A percentile compares a stretch with the other conserved stretches of the same genome.
Evolutionary conservation across 1,140 invertebrate genomes (phyloP).

Genomic region (Laodelphax striatellus): DNA sequence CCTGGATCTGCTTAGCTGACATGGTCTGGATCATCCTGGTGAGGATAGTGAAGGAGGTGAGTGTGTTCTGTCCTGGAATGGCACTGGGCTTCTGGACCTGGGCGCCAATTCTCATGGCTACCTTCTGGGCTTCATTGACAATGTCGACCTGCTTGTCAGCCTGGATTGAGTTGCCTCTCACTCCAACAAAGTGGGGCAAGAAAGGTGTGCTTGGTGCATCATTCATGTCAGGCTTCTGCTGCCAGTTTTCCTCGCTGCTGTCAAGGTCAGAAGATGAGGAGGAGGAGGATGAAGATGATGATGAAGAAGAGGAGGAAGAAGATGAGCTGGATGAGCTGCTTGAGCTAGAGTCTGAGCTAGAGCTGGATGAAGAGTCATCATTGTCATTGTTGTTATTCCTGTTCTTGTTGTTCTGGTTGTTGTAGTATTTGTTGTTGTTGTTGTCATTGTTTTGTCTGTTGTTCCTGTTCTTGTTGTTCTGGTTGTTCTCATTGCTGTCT

Average conservation of each 20-base stretch:
- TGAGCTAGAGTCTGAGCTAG: constrained; percentile 9
- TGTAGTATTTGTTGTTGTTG: neutral
- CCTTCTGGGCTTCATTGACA: constrained; percentile 32
- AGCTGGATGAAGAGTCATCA: constrained; percentile 21
- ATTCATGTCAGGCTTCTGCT: constrained; percentile 33
- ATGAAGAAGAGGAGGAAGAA: constrained; percentile 19
- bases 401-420: neutral
- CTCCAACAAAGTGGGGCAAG: constrained; percentile 37
- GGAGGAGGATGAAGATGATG: constrained; percentile 2
- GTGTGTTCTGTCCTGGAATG: constrained; percentile 39
- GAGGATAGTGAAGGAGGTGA: constrained; percentile 49
- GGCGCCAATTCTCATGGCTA: constrained; percentile 40
- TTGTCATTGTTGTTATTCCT: too few species aligned
- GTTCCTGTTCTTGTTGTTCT: neutral
- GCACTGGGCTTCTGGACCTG: constrained; percentile 42
- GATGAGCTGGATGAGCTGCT: constrained; percentile 19
- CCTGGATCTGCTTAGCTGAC: constrained; percentile 40
- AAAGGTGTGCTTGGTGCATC: constrained; percentile 35
- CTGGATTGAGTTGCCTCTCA: constrained; percentile 35
- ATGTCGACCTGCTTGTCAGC: constrained; percentile 26
- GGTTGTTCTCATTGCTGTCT: too few species aligned
- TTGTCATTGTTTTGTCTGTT: neutral
- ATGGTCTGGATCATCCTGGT: constrained; percentile 42
- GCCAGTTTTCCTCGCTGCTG: constrained; percentile 29
- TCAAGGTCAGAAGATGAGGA: constrained; percentile 7